A percentile compares a stretch with the other conserved stretches of the same genome.
Evolutionary conservation across 2,113 vertebrate genomes (phyloP).

Genomic region (Cyprinodon variegatus): DNA sequence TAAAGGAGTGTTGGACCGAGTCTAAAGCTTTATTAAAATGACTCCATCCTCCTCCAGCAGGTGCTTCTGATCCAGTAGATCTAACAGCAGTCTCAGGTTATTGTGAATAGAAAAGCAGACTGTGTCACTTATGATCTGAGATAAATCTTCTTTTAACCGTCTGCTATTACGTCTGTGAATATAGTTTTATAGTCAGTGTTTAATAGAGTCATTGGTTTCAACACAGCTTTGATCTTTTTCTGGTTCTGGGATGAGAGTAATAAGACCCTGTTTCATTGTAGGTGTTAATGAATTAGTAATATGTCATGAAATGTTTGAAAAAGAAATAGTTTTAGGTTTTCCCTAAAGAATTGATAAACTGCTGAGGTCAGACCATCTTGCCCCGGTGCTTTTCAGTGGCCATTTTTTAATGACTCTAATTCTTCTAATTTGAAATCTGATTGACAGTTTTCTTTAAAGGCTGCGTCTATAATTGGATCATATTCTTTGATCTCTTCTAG

Average conservation of each 20-base stretch:
- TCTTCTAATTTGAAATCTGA: not conserved
- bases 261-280: not conserved
- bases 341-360: not conserved
- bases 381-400: not conserved
- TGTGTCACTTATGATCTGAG: not conserved
- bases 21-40: not conserved
- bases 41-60: not conserved
- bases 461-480: not conserved
- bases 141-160: not conserved
- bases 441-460: not conserved
- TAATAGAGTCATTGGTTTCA: not conserved
- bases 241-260: not conserved
- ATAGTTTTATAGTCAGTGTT: not conserved
- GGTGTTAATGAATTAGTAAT: not conserved
- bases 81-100: not conserved
- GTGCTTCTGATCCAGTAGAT: not conserved
- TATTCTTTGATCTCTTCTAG: not conserved
- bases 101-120: constrained; percentile 1
- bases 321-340: not conserved
- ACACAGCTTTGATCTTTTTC: not conserved
- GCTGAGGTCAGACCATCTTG: not conserved
- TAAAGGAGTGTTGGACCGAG: not conserved
- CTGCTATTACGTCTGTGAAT: not conserved
- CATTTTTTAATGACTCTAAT: not conserved
- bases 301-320: not conserved